These are phyloP conservation scores for Enteromius mattozi DNA, from an alignment of 2,797 vertebrate genomes.

Conservation along the genomic window DNA sequence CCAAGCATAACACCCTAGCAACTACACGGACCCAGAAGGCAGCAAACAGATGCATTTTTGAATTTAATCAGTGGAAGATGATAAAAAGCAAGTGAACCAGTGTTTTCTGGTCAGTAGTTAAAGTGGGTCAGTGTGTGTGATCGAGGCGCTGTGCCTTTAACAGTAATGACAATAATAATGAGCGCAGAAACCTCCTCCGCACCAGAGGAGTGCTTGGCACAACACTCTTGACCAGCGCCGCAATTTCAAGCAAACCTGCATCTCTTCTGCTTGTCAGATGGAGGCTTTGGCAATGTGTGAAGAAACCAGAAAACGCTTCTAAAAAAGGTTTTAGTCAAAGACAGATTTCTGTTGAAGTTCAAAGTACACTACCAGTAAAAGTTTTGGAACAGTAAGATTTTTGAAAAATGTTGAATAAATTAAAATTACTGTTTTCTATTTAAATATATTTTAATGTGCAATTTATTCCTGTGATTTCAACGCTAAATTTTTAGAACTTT, in stretches of 20 bases:
- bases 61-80: background rate
- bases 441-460: too few species aligned
- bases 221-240: slow-evolving; percentile 43
- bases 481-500: too few species aligned
- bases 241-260: slow-evolving; percentile 27
- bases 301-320: background rate
- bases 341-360: background rate
- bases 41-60: background rate
- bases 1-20: background rate
- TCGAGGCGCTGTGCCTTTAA: slow-evolving; percentile 35
- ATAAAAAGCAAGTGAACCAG: background rate
- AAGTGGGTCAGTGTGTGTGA: slow-evolving; percentile 50
- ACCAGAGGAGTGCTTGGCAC: slow-evolving; percentile 33
- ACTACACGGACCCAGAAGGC: background rate
- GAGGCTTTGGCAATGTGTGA: slow-evolving; percentile 28
- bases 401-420: too few species aligned
- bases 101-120: slow-evolving; percentile 11
- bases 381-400: background rate
- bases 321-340: background rate
- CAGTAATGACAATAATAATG: slow-evolving; percentile 45
- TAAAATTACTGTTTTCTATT: too few species aligned
- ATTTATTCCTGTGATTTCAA: too few species aligned
- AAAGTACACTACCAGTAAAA: background rate
- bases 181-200: slow-evolving; percentile 48
- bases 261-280: slow-evolving; percentile 23